Base-by-base conservation (phyloP, 2,888 invertebrate genomes). In the Apotomis turbidana region DNA sequence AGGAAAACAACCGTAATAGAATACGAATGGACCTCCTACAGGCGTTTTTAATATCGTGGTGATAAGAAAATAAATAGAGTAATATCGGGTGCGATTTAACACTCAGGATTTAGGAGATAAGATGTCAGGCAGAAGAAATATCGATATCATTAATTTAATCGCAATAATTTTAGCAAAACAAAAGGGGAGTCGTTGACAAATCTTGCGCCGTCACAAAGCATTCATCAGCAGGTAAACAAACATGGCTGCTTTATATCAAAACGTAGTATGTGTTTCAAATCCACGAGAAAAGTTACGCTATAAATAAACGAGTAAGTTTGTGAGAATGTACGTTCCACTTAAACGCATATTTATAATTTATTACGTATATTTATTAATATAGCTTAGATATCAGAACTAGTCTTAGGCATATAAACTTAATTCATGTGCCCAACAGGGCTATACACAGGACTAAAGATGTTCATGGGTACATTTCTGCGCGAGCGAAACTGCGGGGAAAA, bases 91-190 rank as follows among this genome's bases (percentile, higher is more conserved):
- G 75, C 79, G 78, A 88, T 89, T 87, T 86, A 84, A 89, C 85
- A 88, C 52, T 46, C 52, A 41, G 73, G 68, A 61, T 57, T 73
- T 49, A 49, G 27, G 55, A 83, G 83, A 86, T 82, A 80, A 84
- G 83, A 85, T 82, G 86, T 81, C 83, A 80, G 90, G 86, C 90
- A 84, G 86, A 87, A 85, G 68, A 91, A 90, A 90, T 90, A 91
- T 89, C 78, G 84, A 81, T 77, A 79, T 86, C 89, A 90, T 91
- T 90, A 90, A 88, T 90, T 87, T 84, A 88, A 90, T 90, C 85
- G 83, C 86, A 88, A 88, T 90, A 90, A 90, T 89, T 86, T 85
- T 81, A 82, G 83, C 85, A 85, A 87, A 88, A 91, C 90, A 91
- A 90, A 89, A 86, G 83, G 83, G 80, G 80, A 79, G 83, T 82